Conservation (phyloP, 2,113 vertebrate genomes). For the Melanotaenia duboulayi region DNA sequence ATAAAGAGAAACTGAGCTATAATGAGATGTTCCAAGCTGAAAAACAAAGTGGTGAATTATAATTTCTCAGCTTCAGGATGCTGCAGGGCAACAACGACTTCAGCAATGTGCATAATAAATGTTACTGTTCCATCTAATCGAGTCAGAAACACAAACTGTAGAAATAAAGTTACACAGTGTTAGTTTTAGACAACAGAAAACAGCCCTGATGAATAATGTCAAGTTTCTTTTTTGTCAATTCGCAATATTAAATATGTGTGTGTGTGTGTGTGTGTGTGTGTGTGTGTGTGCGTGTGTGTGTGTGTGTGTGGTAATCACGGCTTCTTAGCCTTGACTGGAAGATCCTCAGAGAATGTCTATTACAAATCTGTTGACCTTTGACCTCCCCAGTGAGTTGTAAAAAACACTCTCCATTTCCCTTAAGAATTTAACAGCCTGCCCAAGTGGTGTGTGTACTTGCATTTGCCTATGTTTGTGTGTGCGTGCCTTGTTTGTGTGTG, state of each 20-base stretch:
- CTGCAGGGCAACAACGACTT: too few relatives aligned
- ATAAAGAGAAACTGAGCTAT: too few relatives aligned
- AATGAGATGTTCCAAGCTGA: too few relatives aligned
- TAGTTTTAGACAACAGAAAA: not conserved
- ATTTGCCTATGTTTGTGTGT: slow-evolving; percentile 16
- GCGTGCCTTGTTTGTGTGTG: slow-evolving; percentile 4
- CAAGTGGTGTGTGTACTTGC: slow-evolving; percentile 36
- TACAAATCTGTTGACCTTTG: slow-evolving; percentile 80
- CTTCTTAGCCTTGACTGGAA: slow-evolving; percentile 67
- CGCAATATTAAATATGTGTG: too few relatives aligned
- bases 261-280: not conserved
- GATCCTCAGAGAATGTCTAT: slow-evolving; percentile 70
- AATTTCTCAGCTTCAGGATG: too few relatives aligned
- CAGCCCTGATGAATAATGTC: too few relatives aligned
- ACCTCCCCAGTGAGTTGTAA: slow-evolving; percentile 77
- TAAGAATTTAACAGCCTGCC: slow-evolving; percentile 77
- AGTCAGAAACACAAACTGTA: too few relatives aligned
- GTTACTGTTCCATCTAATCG: too few relatives aligned
- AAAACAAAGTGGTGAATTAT: too few relatives aligned
- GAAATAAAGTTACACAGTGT: not conserved
- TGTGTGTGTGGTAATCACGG: slow-evolving; percentile 8
- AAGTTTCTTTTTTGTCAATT: too few relatives aligned
- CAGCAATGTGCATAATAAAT: too few relatives aligned
- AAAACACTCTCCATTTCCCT: slow-evolving; percentile 80
- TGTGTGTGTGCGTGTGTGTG: not conserved